Evolutionary conservation across 2,888 invertebrate species (phyloP), one percentile per base, ranked within the genome.

Genomic region (Calephelis perditalis): DNA sequence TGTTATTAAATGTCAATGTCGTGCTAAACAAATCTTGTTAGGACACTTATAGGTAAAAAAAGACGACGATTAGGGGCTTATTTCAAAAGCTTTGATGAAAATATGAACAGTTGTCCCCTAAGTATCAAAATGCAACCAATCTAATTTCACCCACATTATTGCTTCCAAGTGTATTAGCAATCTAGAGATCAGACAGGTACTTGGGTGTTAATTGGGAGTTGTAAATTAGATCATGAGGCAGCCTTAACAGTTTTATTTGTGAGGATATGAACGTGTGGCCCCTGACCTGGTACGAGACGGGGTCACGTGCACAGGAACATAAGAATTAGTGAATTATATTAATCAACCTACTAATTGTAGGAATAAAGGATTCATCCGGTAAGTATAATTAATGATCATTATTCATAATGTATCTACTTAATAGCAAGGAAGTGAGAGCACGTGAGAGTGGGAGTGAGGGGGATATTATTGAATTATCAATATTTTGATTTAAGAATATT

Each of bases 261-360:
- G 72, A 75, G 74, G 82, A 85, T 80, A 78, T 73, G 67, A 59
- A 52, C 75, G 64, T 73, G 71, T 83, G 78, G 71, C 84, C 77
- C 73, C 65, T 78, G 81, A 77, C 74, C 80, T 65, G 73, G 76
- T 68, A 74, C 71, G 65, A 75, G 76, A 69, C 73, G 74, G 73
- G 82, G 78, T 80, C 82, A 71, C 62, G 68, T 70, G 65, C 68
- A 73, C 76, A 81, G 78, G 77, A 81, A 77, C 77, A 71, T 65
- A 68, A 64, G 37, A 59, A 62, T 64, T 60, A 63, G 47, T 61
- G 62, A 62, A 64, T 66, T 63, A 58, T 63, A 52, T 46, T 63
- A 67, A 67, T 67, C 66, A 67, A 60, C 66, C 63, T 57, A 57
- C 26, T 59, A 63, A 63, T 65, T 64, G 57, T 62, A 15, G 57